A percentile compares a stretch with the other conserved stretches of the same genome.
Evolutionary conservation across 2,888 invertebrate genomes (phyloP).

Genomic region (Cosmia trapezina): DNA sequence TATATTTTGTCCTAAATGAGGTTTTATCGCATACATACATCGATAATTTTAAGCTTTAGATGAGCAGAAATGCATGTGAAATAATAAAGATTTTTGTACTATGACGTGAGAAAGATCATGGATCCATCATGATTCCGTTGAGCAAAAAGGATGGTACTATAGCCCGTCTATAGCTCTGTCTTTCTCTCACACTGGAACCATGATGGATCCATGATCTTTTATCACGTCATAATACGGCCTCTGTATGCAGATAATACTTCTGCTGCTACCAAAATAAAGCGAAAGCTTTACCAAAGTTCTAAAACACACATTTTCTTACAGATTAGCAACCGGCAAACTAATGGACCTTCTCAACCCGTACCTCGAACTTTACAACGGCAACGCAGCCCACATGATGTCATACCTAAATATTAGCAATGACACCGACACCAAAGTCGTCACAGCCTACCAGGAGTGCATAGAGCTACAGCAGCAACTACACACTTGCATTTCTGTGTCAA

Average conservation of each 20-base stretch:
- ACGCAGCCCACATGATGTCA: constrained; percentile 95
- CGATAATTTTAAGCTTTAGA: neutral
- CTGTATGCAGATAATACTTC: neutral
- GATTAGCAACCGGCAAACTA: constrained; percentile 95
- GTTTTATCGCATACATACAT: too few species aligned
- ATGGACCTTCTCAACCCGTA: constrained; percentile 95
- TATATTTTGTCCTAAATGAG: too few species aligned
- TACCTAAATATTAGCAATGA: constrained; percentile 93
- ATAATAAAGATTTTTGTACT: neutral
- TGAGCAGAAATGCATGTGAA: neutral
- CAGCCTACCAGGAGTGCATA: constrained; percentile 93
- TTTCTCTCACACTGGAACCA: too few species aligned
- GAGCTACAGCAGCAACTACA: constrained; percentile 97
- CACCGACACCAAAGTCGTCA: constrained; percentile 88
- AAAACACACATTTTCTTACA: constrained; percentile 88
- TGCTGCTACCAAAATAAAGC: neutral
- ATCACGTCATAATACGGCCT: too few species aligned
- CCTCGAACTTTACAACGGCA: constrained; percentile 94
- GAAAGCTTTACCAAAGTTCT: neutral
- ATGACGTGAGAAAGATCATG: too few species aligned
- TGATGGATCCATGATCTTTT: too few species aligned
- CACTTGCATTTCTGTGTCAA: constrained; percentile 94
- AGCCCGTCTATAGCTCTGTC: too few species aligned
- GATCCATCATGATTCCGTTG: too few species aligned
- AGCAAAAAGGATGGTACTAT: too few species aligned